These are phyloP conservation scores for Allolobophora icterica DNA, from an alignment of 2,888 invertebrate genomes.

Conservation along the genomic window DNA sequence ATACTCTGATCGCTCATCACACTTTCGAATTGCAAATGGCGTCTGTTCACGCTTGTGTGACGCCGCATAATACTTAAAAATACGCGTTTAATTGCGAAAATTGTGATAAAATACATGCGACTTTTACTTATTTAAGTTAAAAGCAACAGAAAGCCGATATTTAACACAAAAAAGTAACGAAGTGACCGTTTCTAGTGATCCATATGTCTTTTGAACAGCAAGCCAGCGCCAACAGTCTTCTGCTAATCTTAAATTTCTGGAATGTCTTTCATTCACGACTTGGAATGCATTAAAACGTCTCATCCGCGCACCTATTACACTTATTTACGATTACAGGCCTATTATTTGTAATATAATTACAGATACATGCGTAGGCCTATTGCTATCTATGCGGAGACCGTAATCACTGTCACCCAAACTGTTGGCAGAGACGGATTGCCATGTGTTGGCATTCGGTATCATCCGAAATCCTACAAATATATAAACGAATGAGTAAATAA, in stretches of 20 bases:
- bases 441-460: background rate
- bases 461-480: background rate
- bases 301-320: background rate
- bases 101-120: background rate
- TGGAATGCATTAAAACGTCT: too few relatives aligned
- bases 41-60: too few relatives aligned
- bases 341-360: background rate
- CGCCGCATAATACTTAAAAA: too few relatives aligned
- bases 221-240: background rate
- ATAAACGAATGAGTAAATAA: too few relatives aligned
- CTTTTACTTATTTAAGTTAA: background rate
- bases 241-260: background rate
- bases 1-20: too few relatives aligned
- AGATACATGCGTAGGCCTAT: background rate
- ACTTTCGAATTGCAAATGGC: too few relatives aligned
- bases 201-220: background rate
- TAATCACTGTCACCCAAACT: background rate
- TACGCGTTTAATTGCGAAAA: background rate
- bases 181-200: background rate
- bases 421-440: background rate
- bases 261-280: background rate
- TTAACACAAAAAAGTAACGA: background rate
- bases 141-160: background rate
- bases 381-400: background rate
- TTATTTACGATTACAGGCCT: background rate